phyloP scores from a whole-genome alignment of 2,113 vertebrate species.

The Phoxinus phoxinus region DNA sequence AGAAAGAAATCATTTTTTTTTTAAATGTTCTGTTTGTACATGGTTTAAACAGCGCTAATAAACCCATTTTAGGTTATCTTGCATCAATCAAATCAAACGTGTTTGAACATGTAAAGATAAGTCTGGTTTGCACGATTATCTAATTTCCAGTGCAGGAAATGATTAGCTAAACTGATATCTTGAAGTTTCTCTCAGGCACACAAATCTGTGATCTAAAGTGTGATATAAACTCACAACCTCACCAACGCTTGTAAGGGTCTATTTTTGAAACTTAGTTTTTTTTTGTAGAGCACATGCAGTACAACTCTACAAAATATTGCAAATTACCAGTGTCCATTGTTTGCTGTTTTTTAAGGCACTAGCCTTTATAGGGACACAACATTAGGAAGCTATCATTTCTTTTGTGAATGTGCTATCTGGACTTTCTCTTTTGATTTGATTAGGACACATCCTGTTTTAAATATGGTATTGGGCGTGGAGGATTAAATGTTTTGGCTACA shows the following conservation, averaged over 20 bases:
- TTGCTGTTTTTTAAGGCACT: too few relatives aligned
- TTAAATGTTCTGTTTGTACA: neutral
- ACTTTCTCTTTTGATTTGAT: too few relatives aligned
- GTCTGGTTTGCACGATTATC: neutral
- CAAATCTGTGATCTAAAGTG: too few relatives aligned
- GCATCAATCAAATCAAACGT: neutral
- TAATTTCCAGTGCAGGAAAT: conserved; percentile 2
- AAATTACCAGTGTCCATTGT: neutral
- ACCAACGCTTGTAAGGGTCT: too few relatives aligned
- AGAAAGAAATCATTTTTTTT: neutral
- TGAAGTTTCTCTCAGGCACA: neutral
- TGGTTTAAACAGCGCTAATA: neutral
- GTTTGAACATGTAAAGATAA: neutral
- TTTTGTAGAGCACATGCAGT: neutral
- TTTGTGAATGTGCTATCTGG: too few relatives aligned
- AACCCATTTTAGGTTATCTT: neutral
- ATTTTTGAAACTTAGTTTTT: too few relatives aligned
- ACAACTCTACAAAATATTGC: neutral
- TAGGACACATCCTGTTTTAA: too few relatives aligned
- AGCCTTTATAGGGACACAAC: too few relatives aligned
- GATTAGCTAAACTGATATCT: neutral
- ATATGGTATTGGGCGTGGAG: too few relatives aligned
- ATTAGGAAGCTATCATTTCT: too few relatives aligned
- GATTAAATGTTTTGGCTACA: too few relatives aligned
- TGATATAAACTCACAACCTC: too few relatives aligned